phyloP scores from a whole-genome alignment of 2,888 invertebrate species.

The Acleris emargana region DNA sequence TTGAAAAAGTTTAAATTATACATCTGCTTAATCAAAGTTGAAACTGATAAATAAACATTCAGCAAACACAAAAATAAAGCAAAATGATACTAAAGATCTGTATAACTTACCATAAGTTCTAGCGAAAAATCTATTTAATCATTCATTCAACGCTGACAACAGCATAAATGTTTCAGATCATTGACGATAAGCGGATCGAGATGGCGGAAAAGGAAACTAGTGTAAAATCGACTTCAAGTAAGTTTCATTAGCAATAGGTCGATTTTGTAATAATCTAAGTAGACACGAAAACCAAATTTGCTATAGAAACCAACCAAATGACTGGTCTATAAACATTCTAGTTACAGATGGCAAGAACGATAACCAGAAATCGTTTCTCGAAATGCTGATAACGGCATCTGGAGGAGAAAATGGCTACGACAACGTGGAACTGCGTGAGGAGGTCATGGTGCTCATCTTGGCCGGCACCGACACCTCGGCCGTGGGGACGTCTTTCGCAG shows the following conservation, averaged over 20 bases:
- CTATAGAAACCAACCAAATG: no score
- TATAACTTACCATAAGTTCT: no score
- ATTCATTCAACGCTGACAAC: not conserved
- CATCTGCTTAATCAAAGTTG: no score
- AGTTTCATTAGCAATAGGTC: not conserved
- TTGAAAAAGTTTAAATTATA: no score
- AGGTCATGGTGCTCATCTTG: not conserved
- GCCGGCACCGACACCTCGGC: not conserved
- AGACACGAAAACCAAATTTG: no score
- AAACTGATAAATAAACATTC: no score
- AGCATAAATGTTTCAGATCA: not conserved
- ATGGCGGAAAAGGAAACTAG: not conserved
- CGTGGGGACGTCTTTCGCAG: not conserved
- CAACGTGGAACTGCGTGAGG: not conserved
- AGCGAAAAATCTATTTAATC: no score
- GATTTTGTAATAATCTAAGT: no score
- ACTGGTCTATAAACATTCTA: not conserved
- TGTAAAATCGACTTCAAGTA: not conserved
- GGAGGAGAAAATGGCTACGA: not conserved
- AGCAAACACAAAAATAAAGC: no score
- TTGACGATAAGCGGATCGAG: not conserved
- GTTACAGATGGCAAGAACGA: not conserved
- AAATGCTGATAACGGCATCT: slow-evolving; percentile 2
- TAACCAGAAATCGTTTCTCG: not conserved
- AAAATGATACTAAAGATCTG: no score